Evolutionary conservation across 2,797 vertebrate species (phyloP).

Genomic region (Tangara arthus): DNA sequence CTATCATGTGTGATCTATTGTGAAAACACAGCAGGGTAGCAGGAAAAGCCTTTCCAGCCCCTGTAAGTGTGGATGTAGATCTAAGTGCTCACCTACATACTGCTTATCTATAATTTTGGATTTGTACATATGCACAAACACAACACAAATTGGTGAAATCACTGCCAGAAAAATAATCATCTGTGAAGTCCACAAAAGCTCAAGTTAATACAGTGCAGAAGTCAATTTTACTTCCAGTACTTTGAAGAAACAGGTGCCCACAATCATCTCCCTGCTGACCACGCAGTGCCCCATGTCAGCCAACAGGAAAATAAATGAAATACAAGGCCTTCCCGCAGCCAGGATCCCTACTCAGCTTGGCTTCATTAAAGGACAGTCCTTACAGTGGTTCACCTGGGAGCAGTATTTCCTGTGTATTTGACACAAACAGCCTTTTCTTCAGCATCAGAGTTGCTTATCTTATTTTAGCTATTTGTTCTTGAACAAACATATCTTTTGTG

Average conservation of each 20-base stretch:
- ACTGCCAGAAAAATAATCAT: background rate
- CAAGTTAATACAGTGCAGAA: background rate
- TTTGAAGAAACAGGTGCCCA: background rate
- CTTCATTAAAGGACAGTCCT: background rate
- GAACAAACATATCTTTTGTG: constrained; percentile 6
- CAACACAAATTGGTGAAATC: background rate
- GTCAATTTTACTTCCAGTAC: background rate
- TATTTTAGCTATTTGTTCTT: background rate
- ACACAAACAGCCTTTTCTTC: background rate
- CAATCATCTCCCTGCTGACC: background rate
- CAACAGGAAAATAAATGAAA: background rate
- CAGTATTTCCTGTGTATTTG: background rate
- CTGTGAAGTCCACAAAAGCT: background rate
- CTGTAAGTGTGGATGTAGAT: background rate
- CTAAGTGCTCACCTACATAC: background rate
- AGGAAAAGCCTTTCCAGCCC: background rate
- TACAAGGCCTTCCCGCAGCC: background rate
- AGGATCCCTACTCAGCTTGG: background rate
- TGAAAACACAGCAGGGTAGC: background rate
- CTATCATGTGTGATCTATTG: background rate
- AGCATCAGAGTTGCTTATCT: background rate
- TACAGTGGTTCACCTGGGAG: background rate
- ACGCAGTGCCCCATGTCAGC: background rate
- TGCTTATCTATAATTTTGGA: background rate
- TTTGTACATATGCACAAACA: background rate